Conservation (phyloP, 2,113 vertebrate species). For the Alaudala cheleensis region DNA sequence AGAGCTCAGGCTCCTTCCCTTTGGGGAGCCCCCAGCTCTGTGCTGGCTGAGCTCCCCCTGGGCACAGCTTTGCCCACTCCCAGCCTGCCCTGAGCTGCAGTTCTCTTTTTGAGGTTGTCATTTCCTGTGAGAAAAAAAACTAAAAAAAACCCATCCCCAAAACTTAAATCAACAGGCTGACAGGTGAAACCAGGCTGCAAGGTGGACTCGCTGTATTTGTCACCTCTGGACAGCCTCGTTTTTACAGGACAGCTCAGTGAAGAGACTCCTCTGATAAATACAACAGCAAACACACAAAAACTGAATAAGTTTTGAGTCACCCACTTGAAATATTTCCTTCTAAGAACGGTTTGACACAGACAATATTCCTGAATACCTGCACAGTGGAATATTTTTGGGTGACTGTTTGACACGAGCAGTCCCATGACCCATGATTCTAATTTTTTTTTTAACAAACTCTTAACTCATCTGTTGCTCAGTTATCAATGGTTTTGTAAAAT, state of each 20-base stretch:
- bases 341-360: background rate
- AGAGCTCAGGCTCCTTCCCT: background rate
- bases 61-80: background rate
- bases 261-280: background rate
- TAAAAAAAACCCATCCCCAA: background rate
- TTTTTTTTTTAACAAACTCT: background rate
- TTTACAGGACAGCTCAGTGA: background rate
- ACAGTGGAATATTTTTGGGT: background rate
- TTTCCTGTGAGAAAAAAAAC: background rate
- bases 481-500: background rate
- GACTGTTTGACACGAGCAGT: background rate
- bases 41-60: background rate
- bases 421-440: background rate
- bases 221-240: background rate
- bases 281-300: background rate
- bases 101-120: background rate
- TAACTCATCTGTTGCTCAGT: background rate
- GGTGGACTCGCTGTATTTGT: background rate
- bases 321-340: background rate
- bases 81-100: background rate
- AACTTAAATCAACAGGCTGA: background rate
- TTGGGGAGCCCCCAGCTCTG: background rate
- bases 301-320: background rate
- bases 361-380: background rate
- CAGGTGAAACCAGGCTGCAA: background rate